Base-by-base conservation (phyloP, 2,113 vertebrate genomes). In the Oreochromis aureus region DNA sequence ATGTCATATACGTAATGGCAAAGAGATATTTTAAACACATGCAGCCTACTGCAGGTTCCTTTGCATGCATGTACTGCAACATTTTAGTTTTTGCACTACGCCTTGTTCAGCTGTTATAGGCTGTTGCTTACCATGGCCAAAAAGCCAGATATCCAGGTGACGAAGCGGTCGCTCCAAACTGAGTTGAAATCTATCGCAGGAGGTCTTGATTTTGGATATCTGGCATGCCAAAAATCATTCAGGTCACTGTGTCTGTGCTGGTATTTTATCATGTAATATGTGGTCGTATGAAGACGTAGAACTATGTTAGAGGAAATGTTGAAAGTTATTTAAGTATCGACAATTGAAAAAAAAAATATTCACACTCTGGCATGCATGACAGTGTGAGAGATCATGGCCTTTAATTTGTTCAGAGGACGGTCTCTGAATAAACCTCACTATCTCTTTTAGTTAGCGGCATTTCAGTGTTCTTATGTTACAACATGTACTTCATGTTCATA, bases 171-270 rank as follows among this genome's bases (percentile, higher is more conserved):
- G 54, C 84, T 85, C 15, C 59, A 51, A 83, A 81, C 87, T 82
- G 85, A 83, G 61, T 63, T 87, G 61, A 91, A 71, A 32, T 89
- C 73, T 44, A n/a, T 61, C 8, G 1, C 66, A 78, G 63, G 73
- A 32, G 85, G 53, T 86, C 84, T 87, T 59, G 85, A 81, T 55
- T 76, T 83, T 82, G 89, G 90, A 91, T 92, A 92, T 95, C 92
- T 95, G 93, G 91, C 79, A 85, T 93, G 93, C 95, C 95, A 95
- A 94, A 93, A 94, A 93, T 93, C 93, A 95, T 96, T 95, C 93
- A 94, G 94, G 94, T 96, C 92, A 93, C 91, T 91, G 85, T 95
- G 91, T 94, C 91, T 84, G 90, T 94, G 92, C 84, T 92, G 87
- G 66, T 93, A 90, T 93, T 94, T 85, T 76, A 89, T 89, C 87